Conservation (phyloP, 2,797 vertebrate genomes). For the Neopelma chrysocephalum region DNA sequence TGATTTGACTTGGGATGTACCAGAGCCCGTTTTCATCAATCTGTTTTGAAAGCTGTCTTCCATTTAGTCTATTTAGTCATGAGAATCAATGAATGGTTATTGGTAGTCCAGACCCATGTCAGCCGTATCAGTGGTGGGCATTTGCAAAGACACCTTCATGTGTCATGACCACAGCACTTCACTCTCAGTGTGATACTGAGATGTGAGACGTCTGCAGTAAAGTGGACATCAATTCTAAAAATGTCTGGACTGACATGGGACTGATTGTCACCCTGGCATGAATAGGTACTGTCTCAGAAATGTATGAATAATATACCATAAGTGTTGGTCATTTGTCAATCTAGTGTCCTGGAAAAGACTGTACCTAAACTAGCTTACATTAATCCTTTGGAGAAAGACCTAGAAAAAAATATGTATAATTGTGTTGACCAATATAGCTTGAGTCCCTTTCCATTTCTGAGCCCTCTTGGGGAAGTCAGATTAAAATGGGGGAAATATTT, state of each 20-base stretch:
- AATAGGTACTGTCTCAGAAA: not conserved
- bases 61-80: not conserved
- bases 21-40: not conserved
- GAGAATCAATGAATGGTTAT: not conserved
- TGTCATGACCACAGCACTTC: not conserved
- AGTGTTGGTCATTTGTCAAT: not conserved
- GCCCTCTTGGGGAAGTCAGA: constrained; percentile 29
- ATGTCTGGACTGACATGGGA: not conserved
- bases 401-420: not conserved
- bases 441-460: constrained; percentile 7
- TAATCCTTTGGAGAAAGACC: not conserved
- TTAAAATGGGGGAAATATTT: constrained; percentile 44
- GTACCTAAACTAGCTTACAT: not conserved
- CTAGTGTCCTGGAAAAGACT: not conserved
- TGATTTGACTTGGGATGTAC: not conserved
- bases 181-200: not conserved
- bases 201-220: not conserved
- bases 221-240: not conserved
- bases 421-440: not conserved
- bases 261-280: not conserved
- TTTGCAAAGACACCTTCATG: not conserved
- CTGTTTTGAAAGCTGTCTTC: not conserved
- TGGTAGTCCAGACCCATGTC: not conserved
- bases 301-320: not conserved
- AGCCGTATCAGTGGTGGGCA: not conserved